Evolutionary conservation across 1,140 invertebrate species (phyloP).

Genomic region (Orius laevigatus): DNA sequence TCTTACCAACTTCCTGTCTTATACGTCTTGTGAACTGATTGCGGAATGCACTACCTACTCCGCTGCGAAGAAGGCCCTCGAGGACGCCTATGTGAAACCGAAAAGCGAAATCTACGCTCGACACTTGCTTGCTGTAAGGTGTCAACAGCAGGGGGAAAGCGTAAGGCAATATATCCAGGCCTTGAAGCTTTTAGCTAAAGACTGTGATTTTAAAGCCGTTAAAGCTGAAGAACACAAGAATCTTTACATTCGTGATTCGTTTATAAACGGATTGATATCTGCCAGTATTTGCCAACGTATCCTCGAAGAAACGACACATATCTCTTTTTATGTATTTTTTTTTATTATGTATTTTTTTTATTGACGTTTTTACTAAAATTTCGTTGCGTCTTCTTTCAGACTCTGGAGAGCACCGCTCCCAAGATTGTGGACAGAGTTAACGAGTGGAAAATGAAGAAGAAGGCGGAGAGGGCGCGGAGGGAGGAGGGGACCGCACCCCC

Average conservation of each 20-base stretch:
- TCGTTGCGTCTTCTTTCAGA: no score
- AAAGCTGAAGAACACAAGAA: not conserved
- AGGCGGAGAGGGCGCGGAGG: no score
- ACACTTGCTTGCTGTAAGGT: not conserved
- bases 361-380: no score
- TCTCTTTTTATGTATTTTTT: no score
- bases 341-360: no score
- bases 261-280: constrained; percentile 9
- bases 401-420: no score
- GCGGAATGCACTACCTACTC: not conserved
- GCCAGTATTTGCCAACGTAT: constrained; percentile 6
- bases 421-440: no score
- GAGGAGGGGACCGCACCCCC: no score
- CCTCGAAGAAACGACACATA: constrained; percentile 1
- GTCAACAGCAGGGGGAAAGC: not conserved
- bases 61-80: not conserved
- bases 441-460: no score
- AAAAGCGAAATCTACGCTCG: constrained; percentile 2
- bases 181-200: not conserved
- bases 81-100: not conserved
- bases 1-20: constrained; percentile 3
- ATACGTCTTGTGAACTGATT: not conserved
- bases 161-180: not conserved
- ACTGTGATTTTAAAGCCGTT: constrained; percentile 1
- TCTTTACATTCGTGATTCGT: not conserved